Conservation (phyloP, 2,113 vertebrate species). For the Saguinus imperator region DNA sequence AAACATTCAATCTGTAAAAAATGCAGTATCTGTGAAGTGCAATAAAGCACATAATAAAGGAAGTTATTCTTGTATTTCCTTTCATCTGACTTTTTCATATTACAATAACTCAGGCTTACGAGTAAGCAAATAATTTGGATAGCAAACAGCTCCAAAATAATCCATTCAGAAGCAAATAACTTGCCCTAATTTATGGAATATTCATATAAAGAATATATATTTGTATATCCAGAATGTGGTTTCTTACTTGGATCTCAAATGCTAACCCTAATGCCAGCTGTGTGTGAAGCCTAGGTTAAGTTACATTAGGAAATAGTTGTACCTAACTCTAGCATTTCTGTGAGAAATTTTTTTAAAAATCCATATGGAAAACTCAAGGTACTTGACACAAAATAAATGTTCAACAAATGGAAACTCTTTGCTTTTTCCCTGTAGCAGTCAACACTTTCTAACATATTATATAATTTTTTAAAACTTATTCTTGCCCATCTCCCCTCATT, state of each 20-base stretch:
- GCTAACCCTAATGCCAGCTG: neutral
- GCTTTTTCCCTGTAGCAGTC: neutral
- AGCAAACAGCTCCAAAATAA: neutral
- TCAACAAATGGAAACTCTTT: neutral
- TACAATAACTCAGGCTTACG: neutral
- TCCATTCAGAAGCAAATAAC: neutral
- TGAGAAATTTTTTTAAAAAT: neutral
- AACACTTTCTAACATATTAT: neutral
- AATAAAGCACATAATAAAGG: neutral
- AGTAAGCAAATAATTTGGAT: neutral
- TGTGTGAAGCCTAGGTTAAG: neutral
- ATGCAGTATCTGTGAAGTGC: neutral
- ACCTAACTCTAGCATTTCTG: neutral
- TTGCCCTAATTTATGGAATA: neutral
- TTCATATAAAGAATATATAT: neutral
- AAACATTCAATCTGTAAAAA: neutral
- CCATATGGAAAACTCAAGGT: neutral
- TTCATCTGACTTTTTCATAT: neutral
- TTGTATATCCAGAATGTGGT: neutral
- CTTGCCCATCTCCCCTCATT: neutral
- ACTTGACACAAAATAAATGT: neutral
- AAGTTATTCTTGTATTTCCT: neutral
- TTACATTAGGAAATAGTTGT: neutral
- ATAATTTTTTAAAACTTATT: neutral
- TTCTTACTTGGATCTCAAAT: constrained; percentile 29